These are phyloP conservation scores for Neotoxoptera formosana DNA, from an alignment of 1,140 invertebrate genomes.

Conservation along the genomic window DNA sequence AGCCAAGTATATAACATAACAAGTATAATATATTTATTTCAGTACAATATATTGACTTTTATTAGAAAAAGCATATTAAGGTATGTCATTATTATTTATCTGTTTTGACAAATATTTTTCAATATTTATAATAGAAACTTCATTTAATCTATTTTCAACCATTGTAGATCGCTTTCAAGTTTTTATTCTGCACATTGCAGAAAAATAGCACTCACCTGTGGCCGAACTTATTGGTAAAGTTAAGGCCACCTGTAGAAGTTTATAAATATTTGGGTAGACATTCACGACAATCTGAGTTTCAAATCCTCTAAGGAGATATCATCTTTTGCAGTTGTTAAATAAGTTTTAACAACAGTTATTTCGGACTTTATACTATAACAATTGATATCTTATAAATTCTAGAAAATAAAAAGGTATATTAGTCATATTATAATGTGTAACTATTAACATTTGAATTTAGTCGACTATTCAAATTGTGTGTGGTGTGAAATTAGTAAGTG, in stretches of 20 bases:
- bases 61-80: too few relatives aligned
- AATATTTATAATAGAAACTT: neutral
- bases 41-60: too few relatives aligned
- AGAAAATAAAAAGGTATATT: neutral
- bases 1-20: too few relatives aligned
- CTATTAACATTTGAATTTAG: too few relatives aligned
- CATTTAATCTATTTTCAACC: neutral
- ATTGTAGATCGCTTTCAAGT: neutral
- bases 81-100: too few relatives aligned
- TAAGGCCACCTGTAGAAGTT: too few relatives aligned
- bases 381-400: constrained; percentile 17
- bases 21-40: too few relatives aligned
- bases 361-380: constrained; percentile 3
- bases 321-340: neutral
- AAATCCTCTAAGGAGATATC: constrained; percentile 11
- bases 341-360: neutral
- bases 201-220: neutral
- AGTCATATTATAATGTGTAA: too few relatives aligned
- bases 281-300: neutral
- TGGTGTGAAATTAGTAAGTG: too few relatives aligned
- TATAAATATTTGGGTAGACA: too few relatives aligned
- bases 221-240: neutral
- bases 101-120: neutral
- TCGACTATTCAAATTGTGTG: too few relatives aligned
- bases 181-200: neutral